These are phyloP conservation scores for Carposina sasakii DNA, from an alignment of 1,140 invertebrate genomes.

Conservation along the genomic window DNA sequence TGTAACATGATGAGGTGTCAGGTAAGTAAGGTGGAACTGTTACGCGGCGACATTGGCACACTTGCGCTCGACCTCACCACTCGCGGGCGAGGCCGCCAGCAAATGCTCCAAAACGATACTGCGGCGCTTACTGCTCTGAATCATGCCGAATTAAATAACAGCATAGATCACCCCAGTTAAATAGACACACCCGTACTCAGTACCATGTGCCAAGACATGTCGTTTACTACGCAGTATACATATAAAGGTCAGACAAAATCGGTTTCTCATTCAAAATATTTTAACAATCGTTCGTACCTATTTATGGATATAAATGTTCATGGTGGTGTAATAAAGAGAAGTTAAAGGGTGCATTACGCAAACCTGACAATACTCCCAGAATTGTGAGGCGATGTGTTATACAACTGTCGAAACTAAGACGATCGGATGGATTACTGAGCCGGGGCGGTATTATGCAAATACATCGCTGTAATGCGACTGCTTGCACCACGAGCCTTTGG, in stretches of 20 bases:
- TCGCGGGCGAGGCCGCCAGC: constrained; percentile 53
- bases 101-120: constrained; percentile 55
- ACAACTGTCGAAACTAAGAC: constrained; percentile 48
- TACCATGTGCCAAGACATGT: constrained; percentile 35
- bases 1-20: no score
- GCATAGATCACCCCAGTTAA: constrained; percentile 26
- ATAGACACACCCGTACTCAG: constrained; percentile 23
- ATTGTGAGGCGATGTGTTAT: constrained; percentile 31
- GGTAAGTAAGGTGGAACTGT: no score
- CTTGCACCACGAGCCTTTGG: constrained; percentile 63
- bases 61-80: constrained; percentile 56
- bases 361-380: constrained; percentile 32
- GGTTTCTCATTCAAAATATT: no score
- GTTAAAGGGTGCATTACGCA: constrained; percentile 36
- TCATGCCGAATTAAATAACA: constrained; percentile 39
- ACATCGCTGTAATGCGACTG: constrained; percentile 52
- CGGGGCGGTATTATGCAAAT: constrained; percentile 65
- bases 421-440: constrained; percentile 41
- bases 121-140: constrained; percentile 50
- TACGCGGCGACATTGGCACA: constrained; percentile 71
- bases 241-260: no score
- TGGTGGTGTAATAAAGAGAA: no score
- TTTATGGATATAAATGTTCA: no score
- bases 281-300: no score
- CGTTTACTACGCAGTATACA: constrained; percentile 45